Percentiles rank a stretch among this genome's conserved stretches.
These are phyloP conservation scores for Entomobrya multifasciata DNA, from an alignment of 2,888 invertebrate species.

Conservation along the genomic window DNA sequence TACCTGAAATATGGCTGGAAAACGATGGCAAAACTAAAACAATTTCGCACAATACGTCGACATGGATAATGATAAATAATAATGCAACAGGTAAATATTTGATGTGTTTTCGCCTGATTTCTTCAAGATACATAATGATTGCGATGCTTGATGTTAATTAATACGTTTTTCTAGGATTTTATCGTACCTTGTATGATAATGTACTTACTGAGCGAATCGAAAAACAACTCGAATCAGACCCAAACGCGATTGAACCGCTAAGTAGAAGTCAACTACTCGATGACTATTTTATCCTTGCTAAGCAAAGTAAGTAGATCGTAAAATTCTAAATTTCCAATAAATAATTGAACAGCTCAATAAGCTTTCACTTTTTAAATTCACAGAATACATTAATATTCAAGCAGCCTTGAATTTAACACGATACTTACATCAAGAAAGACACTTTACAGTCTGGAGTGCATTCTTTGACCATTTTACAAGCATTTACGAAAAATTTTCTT, in stretches of 20 bases:
- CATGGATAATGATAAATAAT: conserved; percentile 73
- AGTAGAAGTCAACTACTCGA: conserved; percentile 76
- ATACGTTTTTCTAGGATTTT: conserved; percentile 70
- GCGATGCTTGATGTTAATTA: no score
- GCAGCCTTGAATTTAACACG: conserved; percentile 56
- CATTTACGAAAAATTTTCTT: conserved; percentile 40
- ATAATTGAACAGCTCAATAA: no score
- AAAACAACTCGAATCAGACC: conserved; percentile 64
- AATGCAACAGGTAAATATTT: conserved; percentile 73
- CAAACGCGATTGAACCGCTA: conserved; percentile 55
- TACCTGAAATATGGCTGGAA: conserved; percentile 52
- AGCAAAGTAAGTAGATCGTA: conserved; percentile 53
- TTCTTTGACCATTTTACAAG: conserved; percentile 55
- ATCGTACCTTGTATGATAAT: conserved; percentile 73
- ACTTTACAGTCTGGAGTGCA: conserved; percentile 72
- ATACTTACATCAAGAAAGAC: conserved; percentile 68
- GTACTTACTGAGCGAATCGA: conserved; percentile 69
- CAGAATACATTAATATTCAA: conserved; percentile 55
- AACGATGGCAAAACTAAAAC: conserved; percentile 5
- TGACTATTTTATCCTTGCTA: conserved; percentile 74
- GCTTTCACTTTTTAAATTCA: not conserved
- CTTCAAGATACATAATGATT: no score
- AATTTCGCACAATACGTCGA: conserved; percentile 39
- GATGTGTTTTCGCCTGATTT: no score
- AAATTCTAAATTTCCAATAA: not conserved